Evolutionary conservation across 2,888 invertebrate genomes (phyloP).

Genomic region (Eurois occulta): DNA sequence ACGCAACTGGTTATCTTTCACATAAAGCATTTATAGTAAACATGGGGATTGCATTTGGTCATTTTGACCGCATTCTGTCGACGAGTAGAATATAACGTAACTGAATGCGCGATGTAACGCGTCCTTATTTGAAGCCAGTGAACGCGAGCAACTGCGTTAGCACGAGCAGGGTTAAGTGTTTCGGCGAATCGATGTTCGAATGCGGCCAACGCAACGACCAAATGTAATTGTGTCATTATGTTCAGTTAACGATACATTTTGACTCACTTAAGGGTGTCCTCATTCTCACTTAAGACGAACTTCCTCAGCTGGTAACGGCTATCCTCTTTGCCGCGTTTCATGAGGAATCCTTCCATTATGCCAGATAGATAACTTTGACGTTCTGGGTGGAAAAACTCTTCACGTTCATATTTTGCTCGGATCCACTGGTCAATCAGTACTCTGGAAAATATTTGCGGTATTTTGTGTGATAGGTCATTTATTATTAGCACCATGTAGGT

Average conservation of each 20-base stretch:
- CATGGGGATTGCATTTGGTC: constrained; percentile 57
- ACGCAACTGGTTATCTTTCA: constrained; percentile 59
- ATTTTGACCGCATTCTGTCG: constrained; percentile 62
- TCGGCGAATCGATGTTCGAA: constrained; percentile 64
- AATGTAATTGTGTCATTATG: constrained; percentile 66
- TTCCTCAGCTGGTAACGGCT: constrained; percentile 95
- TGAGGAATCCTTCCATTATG: constrained; percentile 95
- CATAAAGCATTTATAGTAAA: constrained; percentile 60
- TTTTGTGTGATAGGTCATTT: constrained; percentile 1
- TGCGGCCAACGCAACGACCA: constrained; percentile 67
- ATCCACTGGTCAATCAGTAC: constrained; percentile 97
- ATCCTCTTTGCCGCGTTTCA: constrained; percentile 97
- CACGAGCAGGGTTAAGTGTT: constrained; percentile 63
- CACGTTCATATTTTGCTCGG: constrained; percentile 96
- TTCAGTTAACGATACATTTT: constrained; percentile 63
- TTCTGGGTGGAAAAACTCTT: constrained; percentile 96
- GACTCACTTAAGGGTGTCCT: constrained; percentile 93
- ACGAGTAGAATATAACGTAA: constrained; percentile 34
- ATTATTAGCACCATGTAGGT: neutral
- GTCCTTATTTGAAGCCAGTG: constrained; percentile 46
- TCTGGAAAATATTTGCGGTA: constrained; percentile 86
- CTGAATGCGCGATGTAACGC: constrained; percentile 34
- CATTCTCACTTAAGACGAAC: constrained; percentile 95
- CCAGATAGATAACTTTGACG: constrained; percentile 95
- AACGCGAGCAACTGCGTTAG: constrained; percentile 46